A percentile compares a stretch with the other conserved stretches of the same genome.
phyloP scores from a whole-genome alignment of 2,797 vertebrate species.

The Alca torda region DNA sequence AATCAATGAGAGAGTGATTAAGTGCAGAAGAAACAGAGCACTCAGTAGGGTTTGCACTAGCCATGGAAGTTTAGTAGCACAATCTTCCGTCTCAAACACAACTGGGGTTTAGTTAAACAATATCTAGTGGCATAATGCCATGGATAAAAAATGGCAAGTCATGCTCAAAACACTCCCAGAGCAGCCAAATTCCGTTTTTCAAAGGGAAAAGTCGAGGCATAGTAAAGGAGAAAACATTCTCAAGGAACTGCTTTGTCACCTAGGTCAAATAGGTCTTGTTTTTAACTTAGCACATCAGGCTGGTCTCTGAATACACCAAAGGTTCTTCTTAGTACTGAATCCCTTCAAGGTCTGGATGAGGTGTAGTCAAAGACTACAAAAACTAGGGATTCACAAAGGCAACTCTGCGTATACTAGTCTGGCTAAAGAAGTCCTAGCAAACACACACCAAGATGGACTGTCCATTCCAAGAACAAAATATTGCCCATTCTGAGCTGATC shows the following conservation, averaged over 20 bases:
- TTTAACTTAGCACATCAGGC: not conserved
- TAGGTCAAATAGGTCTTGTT: not conserved
- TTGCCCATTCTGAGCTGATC: not conserved
- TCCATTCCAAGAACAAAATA: not conserved
- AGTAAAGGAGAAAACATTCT: not conserved
- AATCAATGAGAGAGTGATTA: conserved; percentile 56
- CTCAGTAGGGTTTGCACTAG: conserved; percentile 20
- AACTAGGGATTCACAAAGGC: not conserved
- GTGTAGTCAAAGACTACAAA: not conserved
- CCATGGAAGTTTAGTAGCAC: conserved; percentile 21
- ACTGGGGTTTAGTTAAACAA: conserved; percentile 25
- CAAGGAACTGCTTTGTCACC: not conserved
- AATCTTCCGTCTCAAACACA: not conserved
- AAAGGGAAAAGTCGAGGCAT: not conserved
- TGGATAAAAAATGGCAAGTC: conserved; percentile 28
- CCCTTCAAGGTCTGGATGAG: not conserved
- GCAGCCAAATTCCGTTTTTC: not conserved
- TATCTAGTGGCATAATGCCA: not conserved
- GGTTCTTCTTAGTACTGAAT: not conserved
- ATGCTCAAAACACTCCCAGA: not conserved
- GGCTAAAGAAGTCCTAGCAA: not conserved
- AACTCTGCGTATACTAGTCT: not conserved
- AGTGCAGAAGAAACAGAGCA: conserved; percentile 28
- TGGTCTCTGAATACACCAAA: not conserved
- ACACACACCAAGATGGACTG: not conserved